phyloP scores from a whole-genome alignment of 2,113 vertebrate species.

The Scophthalmus maximus region DNA sequence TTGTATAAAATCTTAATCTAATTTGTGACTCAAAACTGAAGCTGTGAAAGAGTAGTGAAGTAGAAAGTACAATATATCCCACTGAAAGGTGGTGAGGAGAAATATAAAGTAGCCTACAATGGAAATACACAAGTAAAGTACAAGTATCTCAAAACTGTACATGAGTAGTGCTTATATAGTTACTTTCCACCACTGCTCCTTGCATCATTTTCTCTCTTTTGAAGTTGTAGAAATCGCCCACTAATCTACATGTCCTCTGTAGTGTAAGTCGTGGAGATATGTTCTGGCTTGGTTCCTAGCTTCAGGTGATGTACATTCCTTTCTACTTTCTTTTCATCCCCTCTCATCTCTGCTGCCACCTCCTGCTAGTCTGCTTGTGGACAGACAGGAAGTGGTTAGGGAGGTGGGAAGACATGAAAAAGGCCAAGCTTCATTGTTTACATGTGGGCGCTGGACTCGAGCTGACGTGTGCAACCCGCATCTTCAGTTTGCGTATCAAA shows the following conservation, averaged over 20 bases:
- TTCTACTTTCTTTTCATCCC: background rate
- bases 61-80: too few relatives aligned
- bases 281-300: background rate
- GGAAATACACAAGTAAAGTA: too few relatives aligned
- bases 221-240: background rate
- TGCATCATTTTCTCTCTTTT: background rate
- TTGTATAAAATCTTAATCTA: too few relatives aligned
- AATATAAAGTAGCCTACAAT: too few relatives aligned
- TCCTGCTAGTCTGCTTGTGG: background rate
- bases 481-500: background rate
- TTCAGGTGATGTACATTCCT: conserved; percentile 23
- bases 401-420: conserved; percentile 33
- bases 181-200: background rate
- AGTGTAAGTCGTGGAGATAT: background rate
- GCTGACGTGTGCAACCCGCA: background rate
- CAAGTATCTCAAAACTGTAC: too few relatives aligned
- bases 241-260: background rate
- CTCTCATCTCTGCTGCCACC: background rate
- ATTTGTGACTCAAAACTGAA: too few relatives aligned
- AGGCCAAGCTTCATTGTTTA: background rate
- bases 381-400: background rate
- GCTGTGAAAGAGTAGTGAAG: too few relatives aligned
- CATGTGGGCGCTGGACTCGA: background rate
- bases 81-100: too few relatives aligned
- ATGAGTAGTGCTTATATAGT: too few relatives aligned